Base-by-base conservation (phyloP, 2,888 invertebrate species). In the Hemistola chrysoprasaria region DNA sequence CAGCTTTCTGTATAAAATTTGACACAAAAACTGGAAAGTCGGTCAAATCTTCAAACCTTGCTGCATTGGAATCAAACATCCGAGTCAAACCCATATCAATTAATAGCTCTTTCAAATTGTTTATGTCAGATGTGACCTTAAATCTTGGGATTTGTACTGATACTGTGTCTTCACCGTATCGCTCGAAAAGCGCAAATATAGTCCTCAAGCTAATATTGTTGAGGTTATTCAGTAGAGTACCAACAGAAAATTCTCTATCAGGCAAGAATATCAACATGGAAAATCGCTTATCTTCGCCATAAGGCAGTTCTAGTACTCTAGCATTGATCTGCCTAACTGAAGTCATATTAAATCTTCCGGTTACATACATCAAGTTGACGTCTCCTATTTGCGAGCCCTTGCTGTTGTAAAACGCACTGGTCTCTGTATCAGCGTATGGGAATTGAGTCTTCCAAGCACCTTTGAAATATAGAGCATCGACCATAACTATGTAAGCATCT, bases 241-340 rank as follows among this genome's bases (percentile, higher is more conserved):
- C 60, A 2, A 90, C 40, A 0, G 77, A 61, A 8, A 79, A 74
- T 11, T 83, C 84, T 20, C 71, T 65, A 33, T 82, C 66, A 0
- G 94, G 94, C 16, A 94, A 60, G 42, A 93, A 75, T 1, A 93
- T 57, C 3, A 93, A 70, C 93, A 94, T 93, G 0, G 92, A 91
- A 40, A 91, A 89, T 37, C 89, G 84, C 6, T 59, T 59, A 0
- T 59, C 63, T 0, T 67, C 50, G 0, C 77, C 81, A 22, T 83
- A 88, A 0, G 84, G 84, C 3, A 88, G 41, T 47, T 88, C 83
- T 2, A 86, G 21, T 0, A 86, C 73, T 8, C 42, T 51, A 0
- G 84, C 75, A 1, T 67, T 42, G 6, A 88, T 56, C 22, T 52
- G 51, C 0, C 56, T 35, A 0, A 84, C 24, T 0, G 8, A 5